Conservation (phyloP, 2,113 vertebrate genomes). For the Dromaius novaehollandiae region DNA sequence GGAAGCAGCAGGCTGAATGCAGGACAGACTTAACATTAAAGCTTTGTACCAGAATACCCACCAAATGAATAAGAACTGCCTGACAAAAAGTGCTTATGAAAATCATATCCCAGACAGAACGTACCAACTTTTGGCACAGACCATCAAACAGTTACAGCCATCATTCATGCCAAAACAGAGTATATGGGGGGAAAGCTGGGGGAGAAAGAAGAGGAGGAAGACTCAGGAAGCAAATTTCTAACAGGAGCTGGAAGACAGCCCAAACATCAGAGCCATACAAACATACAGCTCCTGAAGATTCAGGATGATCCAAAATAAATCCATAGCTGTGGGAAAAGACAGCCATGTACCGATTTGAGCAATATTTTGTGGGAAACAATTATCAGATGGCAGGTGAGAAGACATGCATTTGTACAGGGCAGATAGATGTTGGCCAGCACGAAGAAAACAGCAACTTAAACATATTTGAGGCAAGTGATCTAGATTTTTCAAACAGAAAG, state of each 20-base stretch:
- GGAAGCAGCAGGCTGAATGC: background rate
- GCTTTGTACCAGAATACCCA: background rate
- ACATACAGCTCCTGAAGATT: background rate
- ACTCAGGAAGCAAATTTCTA: background rate
- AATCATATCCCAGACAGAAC: background rate
- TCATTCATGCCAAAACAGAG: background rate
- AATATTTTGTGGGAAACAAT: background rate
- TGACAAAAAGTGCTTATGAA: background rate
- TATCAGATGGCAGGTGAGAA: background rate
- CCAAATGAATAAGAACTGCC: background rate
- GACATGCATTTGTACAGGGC: background rate
- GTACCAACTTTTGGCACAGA: background rate
- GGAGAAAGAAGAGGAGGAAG: background rate
- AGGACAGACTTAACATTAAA: rapidly evolving
- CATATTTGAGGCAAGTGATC: background rate
- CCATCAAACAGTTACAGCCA: rapidly evolving
- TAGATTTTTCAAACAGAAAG: rapidly evolving
- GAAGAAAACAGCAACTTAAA: background rate
- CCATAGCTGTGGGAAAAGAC: background rate
- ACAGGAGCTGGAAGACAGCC: background rate
- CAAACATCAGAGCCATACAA: rapidly evolving
- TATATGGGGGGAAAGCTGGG: background rate
- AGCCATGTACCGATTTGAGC: background rate
- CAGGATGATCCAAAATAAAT: background rate
- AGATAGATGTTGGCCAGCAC: background rate